Conservation (phyloP, 2,888 invertebrate genomes). For the Drosophila anomalipes region DNA sequence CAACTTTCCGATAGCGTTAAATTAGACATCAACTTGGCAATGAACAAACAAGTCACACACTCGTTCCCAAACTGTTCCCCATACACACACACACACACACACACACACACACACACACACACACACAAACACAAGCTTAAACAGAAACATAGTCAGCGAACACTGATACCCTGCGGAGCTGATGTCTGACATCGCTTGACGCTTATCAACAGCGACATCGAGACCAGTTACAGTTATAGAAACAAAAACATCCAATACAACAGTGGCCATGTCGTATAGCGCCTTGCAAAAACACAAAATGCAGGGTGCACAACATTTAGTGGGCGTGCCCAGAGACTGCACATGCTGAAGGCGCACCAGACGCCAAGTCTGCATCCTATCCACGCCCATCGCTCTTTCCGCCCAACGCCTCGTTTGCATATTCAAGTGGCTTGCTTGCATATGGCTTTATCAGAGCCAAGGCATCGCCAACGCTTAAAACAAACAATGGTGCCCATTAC, state of each 20-base stretch:
- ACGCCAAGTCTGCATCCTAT: conserved; percentile 43
- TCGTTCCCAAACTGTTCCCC: background rate
- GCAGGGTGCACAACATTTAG: conserved; percentile 69
- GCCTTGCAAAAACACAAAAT: conserved; percentile 65
- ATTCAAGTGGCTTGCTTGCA: conserved; percentile 75
- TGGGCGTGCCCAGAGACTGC: conserved; percentile 59
- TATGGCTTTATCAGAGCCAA: conserved; percentile 73
- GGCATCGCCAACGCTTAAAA: conserved; percentile 75
- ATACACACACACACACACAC: conserved; percentile 12
- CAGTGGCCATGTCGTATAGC: conserved; percentile 63
- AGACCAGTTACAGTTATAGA: conserved; percentile 13
- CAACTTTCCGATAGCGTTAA: conserved; percentile 78
- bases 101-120: too few species aligned
- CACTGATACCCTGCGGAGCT: conserved; percentile 63
- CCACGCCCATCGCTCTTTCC: conserved; percentile 54
- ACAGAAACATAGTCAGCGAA: conserved; percentile 23
- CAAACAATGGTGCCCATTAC: conserved; percentile 75
- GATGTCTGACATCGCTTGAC: conserved; percentile 50
- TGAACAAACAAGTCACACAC: conserved; percentile 46
- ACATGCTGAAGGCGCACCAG: conserved; percentile 56
- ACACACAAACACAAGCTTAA: conserved; percentile 10
- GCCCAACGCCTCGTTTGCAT: conserved; percentile 68
- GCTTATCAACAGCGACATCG: conserved; percentile 57
- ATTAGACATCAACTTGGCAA: conserved; percentile 76
- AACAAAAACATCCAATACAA: conserved; percentile 17